These are phyloP conservation scores for Ginglymostoma cirratum DNA, from an alignment of 2,113 vertebrate genomes.

Conservation along the genomic window DNA sequence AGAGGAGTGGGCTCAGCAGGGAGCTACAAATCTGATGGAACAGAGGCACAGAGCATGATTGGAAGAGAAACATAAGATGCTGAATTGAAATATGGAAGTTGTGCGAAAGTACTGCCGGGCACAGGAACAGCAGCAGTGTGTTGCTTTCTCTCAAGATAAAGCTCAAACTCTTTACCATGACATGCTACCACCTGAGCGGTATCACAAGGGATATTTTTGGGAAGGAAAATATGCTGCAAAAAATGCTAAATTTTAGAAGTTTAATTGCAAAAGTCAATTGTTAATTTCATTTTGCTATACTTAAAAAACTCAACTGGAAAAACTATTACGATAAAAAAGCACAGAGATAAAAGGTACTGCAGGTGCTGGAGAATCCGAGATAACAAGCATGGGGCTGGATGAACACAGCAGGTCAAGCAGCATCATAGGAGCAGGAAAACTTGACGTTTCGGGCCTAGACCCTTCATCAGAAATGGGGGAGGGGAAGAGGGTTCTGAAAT, in stretches of 20 bases:
- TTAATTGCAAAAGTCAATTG: not conserved
- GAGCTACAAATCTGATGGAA: not conserved
- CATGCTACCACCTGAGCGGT: too few relatives aligned
- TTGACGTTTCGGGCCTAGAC: too few relatives aligned
- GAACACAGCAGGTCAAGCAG: too few relatives aligned
- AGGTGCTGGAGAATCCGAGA: too few relatives aligned
- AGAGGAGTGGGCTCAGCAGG: not conserved
- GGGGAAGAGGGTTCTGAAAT: too few relatives aligned
- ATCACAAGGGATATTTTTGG: not conserved
- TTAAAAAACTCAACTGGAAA: not conserved
- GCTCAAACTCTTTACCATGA: too few relatives aligned
- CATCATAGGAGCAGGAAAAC: too few relatives aligned
- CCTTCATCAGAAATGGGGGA: too few relatives aligned
- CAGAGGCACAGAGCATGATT: too few relatives aligned
- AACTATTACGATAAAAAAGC: not conserved
- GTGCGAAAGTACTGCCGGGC: not conserved
- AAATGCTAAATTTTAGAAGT: not conserved
- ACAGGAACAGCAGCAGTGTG: not conserved
- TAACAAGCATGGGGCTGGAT: too few relatives aligned
- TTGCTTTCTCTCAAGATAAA: too few relatives aligned
- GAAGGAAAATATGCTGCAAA: not conserved
- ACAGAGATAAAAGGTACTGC: too few relatives aligned
- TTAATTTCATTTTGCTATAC: not conserved
- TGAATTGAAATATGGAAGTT: not conserved
- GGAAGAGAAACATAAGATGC: not conserved